Evolutionary conservation across 1,140 invertebrate genomes (phyloP), one percentile per base, ranked within the genome.

Genomic region (Lepidurus apus): DNA sequence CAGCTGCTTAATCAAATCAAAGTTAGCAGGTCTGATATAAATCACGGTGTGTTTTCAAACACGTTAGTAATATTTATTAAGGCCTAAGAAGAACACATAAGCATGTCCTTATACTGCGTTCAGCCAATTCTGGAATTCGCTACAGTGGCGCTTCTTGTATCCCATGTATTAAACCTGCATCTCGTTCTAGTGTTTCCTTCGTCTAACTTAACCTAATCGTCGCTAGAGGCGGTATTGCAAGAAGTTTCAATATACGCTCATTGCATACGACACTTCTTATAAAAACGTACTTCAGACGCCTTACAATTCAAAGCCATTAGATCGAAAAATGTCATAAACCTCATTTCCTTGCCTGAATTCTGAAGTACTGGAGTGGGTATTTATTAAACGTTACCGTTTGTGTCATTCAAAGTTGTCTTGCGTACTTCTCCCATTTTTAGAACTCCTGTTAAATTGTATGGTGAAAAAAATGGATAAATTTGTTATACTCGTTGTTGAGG

Each of bases 151-250:
- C 26, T 26, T 26, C 26, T 26, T 26, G 26, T 26, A 26, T 26
- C 26, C 26, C 26, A 26, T 26, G 1, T 26, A 26, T 26, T 26
- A 26, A 26, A 26, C 26, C 26, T 26, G 26, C 26, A 26, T 26
- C 26, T 26, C 26, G 26, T 26, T 47, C 45, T 47, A 47, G 45
- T 47, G 45, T 47, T 47, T 47, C 45, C 45, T 47, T 47, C 17
- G 45, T 47, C 45, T 47, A 47, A 47, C 45, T 47, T 47, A 17
- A 47, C 45, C 45, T 47, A 47, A 47, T 47, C 45, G 45, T 47
- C 45, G 17, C 45, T 47, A 47, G 45, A 47, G 45, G 45, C 45
- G 45, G 45, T 47, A 47, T 17, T 47, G 2, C 45, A 17, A 47
- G 45, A 47, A 47, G 45, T 10, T 47, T 47, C 45, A 47, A 47